These are phyloP conservation scores for Acipenser ruthenus DNA, from an alignment of 2,797 vertebrate genomes.

Conservation along the genomic window DNA sequence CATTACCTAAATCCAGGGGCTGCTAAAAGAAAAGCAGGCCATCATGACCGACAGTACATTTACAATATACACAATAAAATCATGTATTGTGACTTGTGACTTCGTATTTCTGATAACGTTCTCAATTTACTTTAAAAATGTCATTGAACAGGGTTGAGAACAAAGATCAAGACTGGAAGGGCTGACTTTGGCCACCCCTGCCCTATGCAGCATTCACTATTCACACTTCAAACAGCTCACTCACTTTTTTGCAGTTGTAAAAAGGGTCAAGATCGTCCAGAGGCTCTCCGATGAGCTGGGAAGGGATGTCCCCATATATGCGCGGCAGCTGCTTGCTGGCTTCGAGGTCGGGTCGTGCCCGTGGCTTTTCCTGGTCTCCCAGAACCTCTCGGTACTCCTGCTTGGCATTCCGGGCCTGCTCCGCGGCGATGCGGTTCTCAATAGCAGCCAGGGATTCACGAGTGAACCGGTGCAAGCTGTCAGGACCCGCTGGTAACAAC, in stretches of 20 bases:
- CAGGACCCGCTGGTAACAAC: constrained; percentile 92
- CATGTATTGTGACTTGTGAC: not conserved
- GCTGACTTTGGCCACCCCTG: too few relatives aligned
- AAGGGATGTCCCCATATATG: constrained; percentile 82
- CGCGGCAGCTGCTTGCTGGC: constrained; percentile 90
- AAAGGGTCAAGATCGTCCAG: constrained; percentile 93
- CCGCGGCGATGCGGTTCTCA: constrained; percentile 83
- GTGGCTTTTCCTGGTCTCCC: constrained; percentile 57
- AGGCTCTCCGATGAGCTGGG: constrained; percentile 82
- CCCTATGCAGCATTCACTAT: not conserved
- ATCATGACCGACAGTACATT: too few relatives aligned
- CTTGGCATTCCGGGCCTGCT: constrained; percentile 66
- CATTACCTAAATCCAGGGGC: too few relatives aligned
- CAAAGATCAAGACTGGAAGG: too few relatives aligned
- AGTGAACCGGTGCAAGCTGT: constrained; percentile 94
- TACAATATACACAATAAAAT: too few relatives aligned
- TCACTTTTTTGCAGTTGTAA: constrained; percentile 88
- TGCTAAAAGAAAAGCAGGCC: too few relatives aligned
- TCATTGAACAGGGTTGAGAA: not conserved
- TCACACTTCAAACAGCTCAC: constrained; percentile 16
- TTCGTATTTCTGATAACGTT: not conserved
- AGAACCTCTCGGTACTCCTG: constrained; percentile 62
- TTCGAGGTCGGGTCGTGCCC: constrained; percentile 80
- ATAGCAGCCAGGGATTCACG: constrained; percentile 90
- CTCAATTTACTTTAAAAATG: not conserved